Conservation (phyloP, 1,140 invertebrate genomes). For the Drosophila navojoa region DNA sequence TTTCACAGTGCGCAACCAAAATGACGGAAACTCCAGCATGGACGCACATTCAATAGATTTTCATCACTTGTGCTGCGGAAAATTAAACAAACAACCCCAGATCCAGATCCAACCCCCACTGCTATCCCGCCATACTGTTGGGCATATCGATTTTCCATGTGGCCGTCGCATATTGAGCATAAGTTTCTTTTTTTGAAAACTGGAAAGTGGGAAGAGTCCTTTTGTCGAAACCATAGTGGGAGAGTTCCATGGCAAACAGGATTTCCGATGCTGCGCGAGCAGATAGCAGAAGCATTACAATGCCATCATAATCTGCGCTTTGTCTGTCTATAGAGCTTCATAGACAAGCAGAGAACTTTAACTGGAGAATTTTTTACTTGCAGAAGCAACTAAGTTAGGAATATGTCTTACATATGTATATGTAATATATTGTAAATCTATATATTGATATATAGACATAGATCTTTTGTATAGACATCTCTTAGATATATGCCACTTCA, state of each 20-base stretch:
- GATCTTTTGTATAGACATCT: too few relatives aligned
- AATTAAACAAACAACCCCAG: conserved; percentile 81
- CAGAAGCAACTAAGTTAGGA: too few relatives aligned
- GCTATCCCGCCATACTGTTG: conserved; percentile 28
- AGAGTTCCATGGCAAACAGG: conserved; percentile 54
- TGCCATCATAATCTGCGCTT: conserved; percentile 8
- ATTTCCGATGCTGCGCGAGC: conserved; percentile 55
- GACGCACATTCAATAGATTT: conserved; percentile 78
- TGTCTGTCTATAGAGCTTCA: conserved; percentile 21
- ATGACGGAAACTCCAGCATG: conserved; percentile 42
- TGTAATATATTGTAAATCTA: too few relatives aligned
- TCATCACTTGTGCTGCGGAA: conserved; percentile 76
- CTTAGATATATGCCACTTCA: too few relatives aligned
- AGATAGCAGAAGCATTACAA: conserved; percentile 52
- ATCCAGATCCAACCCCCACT: conserved; percentile 22
- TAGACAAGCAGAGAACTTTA: conserved; percentile 40
- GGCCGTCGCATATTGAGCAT: conserved; percentile 1
- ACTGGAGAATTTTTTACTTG: neutral
- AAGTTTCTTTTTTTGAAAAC: neutral
- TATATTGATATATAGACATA: too few relatives aligned
- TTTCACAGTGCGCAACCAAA: conserved; percentile 55
- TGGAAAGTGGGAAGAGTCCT: neutral
- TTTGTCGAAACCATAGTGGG: conserved; percentile 20
- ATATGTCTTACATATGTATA: too few relatives aligned
- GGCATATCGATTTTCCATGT: conserved; percentile 69